Evolutionary conservation across 2,113 vertebrate species (phyloP), one percentile per base, ranked within the genome.

Genomic region (Clarias magur): DNA sequence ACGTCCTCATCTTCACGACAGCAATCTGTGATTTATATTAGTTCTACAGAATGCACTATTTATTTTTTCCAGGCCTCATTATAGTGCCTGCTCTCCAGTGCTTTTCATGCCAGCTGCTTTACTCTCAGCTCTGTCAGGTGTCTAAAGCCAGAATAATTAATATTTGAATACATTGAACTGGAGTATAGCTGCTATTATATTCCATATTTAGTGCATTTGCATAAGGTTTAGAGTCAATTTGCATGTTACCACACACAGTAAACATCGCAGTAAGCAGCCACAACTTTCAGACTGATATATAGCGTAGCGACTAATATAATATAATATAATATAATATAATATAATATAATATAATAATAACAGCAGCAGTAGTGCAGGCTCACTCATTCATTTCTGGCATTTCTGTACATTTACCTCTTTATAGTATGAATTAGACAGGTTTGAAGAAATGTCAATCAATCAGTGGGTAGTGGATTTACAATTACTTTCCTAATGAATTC

Each of bases 51-150:
- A 53, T 80, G 65, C 34, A 19, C 8, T 54, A 27, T 76, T 23
- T 38, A 0, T 23, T 57, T 79, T 34, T 68, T 80, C 78, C 85
- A 80, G 72, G 53, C 59, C 78, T 88, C 68, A 54, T 89, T 83
- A 88, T 67, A 88, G 72, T 62, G 57, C 75, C 25, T 78, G 83
- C 54, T 80, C 84, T 80, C 73, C 75, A 83, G 59, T 72, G 27
- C 12, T n/a, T 82, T 42, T 82, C 65, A 42, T 76, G 59, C 68
- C 79, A 67, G 27, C 23, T 79, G 60, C 86, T 63, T 80, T 30
- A 42, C n/a, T 62, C 59, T 72, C 56, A 54, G 57, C 1, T n/a
- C 21, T 75, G 70, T 85, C 30, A 85, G 15, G 11, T 72, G 62
- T 83, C 81, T 42, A 19, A 53, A 48, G 30, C 78, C 27, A 59